These are phyloP conservation scores for Polia nebulosa DNA, from an alignment of 2,888 invertebrate species.

Conservation along the genomic window DNA sequence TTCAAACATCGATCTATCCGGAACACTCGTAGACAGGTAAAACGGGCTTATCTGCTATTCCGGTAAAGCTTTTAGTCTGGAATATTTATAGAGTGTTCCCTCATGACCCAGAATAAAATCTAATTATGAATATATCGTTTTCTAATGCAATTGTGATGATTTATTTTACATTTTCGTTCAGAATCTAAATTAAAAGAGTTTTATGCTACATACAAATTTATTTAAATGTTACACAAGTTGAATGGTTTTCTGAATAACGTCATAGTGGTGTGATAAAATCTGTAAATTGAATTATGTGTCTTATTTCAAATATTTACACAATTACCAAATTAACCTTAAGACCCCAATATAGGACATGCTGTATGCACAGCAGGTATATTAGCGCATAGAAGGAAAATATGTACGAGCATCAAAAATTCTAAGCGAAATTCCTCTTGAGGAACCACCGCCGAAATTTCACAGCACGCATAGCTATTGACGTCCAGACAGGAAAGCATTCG, in stretches of 20 bases:
- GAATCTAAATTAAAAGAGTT: neutral
- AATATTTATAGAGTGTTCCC: slow-evolving; percentile 74
- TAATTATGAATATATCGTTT: slow-evolving; percentile 33
- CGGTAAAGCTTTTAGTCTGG: slow-evolving; percentile 79
- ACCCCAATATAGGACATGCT: neutral
- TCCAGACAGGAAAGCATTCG: slow-evolving; percentile 83
- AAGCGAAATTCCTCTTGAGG: slow-evolving; percentile 58
- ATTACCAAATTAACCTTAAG: neutral
- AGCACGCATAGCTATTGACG: slow-evolving; percentile 77
- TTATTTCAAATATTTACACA: too few species aligned
- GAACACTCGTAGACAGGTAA: slow-evolving; percentile 69
- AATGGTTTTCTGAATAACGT: too few species aligned
- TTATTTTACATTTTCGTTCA: neutral
- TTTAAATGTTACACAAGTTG: too few species aligned
- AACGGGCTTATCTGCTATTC: slow-evolving; percentile 74
- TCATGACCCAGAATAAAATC: slow-evolving; percentile 67
- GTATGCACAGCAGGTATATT: neutral
- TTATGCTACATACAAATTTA: neutral
- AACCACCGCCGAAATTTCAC: slow-evolving; percentile 68
- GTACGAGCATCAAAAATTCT: slow-evolving; percentile 36
- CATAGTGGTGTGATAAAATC: too few species aligned
- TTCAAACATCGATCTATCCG: slow-evolving; percentile 61
- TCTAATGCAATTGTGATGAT: slow-evolving; percentile 3
- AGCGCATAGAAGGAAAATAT: neutral
- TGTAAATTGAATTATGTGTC: too few species aligned